Evolutionary conservation across 2,888 invertebrate species (phyloP), one percentile per base, ranked within the genome.

Genomic region (Acanthosepion esculentum): DNA sequence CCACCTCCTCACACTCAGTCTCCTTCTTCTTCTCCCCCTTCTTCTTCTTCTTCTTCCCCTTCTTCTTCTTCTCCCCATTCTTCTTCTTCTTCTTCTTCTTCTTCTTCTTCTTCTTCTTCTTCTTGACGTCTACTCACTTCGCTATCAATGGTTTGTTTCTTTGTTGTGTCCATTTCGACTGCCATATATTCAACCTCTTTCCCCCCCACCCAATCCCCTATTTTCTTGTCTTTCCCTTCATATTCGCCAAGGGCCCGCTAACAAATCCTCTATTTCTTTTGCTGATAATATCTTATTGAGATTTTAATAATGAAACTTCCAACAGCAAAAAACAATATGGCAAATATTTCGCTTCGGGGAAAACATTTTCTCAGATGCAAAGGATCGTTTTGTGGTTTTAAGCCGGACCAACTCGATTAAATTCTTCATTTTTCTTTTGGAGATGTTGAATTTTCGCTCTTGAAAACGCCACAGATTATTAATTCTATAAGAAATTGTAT

Each of bases 291-390:
- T 78, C n/a, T 78, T n/a, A n/a, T n/a, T 78, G 33, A 12, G 12
- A 78, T n/a, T 78, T n/a, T 78, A n/a, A 78, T 78, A 78, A 78
- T n/a, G 12, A 78, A 78, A 78, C 33, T 33, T 33, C n/a, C 78
- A 78, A 33, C n/a, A 78, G n/a, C 78, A 78, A 78, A 78, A 78
- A n/a, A 78, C 33, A 78, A 12, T n/a, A 12, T 10, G 12, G 78
- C 15, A 78, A 78, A 78, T 78, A 33, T n/a, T n/a, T 78, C 78
- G 78, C 78, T 78, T n/a, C n/a, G 33, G 78, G 78, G 78, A 33
- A 78, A 78, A n/a, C n/a, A 78, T 78, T 78, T 33, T 78, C n/a
- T n/a, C 78, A 78, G 78, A 78, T 78, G n/a, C n/a, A 78, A 78
- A 78, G 78, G 15, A n/a, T 78, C n/a, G n/a, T 78, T 78, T 10